These are phyloP conservation scores for Lagopus muta DNA, from an alignment of 2,113 vertebrate genomes.

Conservation along the genomic window DNA sequence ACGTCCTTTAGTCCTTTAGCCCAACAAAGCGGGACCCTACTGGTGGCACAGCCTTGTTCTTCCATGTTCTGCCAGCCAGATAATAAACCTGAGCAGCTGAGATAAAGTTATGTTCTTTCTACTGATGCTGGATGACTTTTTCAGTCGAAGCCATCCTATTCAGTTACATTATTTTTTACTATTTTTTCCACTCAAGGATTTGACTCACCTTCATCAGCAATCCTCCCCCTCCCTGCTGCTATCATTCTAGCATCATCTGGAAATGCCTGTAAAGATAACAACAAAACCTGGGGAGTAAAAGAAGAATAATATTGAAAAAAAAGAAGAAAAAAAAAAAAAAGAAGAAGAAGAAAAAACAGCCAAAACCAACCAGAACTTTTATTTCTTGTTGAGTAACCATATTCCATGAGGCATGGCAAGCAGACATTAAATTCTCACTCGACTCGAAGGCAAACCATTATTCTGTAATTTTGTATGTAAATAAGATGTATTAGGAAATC, in stretches of 20 bases:
- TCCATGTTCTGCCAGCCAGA: neutral
- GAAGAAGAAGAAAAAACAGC: neutral
- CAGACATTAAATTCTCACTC: slow-evolving; percentile 72
- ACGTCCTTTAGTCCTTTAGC: neutral
- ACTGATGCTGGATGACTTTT: neutral
- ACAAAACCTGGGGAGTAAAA: neutral
- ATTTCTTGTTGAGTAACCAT: slow-evolving; percentile 67
- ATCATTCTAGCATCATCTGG: neutral
- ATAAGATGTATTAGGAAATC: slow-evolving; percentile 78
- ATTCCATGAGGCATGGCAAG: slow-evolving; percentile 56
- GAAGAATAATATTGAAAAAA: neutral
- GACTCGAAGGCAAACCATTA: slow-evolving; percentile 74
- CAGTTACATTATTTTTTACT: neutral
- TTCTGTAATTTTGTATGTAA: slow-evolving; percentile 80
- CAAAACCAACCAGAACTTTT: slow-evolving; percentile 50
- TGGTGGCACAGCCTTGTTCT: neutral
- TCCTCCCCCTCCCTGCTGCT: neutral
- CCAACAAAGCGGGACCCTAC: neutral
- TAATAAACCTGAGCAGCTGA: slow-evolving; percentile 18
- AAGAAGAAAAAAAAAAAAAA: neutral
- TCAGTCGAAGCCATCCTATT: neutral
- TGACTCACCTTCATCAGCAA: neutral
- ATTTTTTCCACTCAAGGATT: neutral
- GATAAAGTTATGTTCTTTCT: slow-evolving; percentile 26
- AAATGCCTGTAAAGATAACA: neutral